Evolutionary conservation across 2,888 invertebrate species (phyloP).

Genomic region (Rhogogaster chlorosoma): DNA sequence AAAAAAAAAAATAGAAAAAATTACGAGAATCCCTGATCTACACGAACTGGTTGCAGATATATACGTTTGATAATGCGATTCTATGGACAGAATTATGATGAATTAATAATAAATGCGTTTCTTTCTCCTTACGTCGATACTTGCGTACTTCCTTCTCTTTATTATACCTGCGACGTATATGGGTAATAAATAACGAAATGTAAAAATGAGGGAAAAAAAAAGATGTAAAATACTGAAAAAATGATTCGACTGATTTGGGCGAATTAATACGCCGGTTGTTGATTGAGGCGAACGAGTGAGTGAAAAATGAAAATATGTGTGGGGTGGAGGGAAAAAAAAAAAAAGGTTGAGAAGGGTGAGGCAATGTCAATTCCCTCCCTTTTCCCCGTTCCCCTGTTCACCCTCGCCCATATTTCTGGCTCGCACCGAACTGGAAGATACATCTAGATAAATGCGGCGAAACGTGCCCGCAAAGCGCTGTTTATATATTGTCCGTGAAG

Average conservation of each 20-base stretch:
- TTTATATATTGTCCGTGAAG: conserved; percentile 27
- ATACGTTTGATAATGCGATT: not conserved
- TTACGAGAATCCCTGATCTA: not conserved
- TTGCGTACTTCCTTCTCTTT: not conserved
- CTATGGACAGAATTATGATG: not conserved
- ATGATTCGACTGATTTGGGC: conserved; percentile 23
- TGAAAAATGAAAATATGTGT: conserved; percentile 32
- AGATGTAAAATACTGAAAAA: not conserved
- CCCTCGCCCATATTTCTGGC: conserved; percentile 68
- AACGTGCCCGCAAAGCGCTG: conserved; percentile 68
- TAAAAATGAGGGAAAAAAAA: not conserved
- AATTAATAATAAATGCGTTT: not conserved
- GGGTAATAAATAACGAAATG: not conserved
- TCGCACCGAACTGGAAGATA: conserved; percentile 70
- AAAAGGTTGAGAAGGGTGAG: conserved; percentile 16
- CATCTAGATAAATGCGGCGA: conserved; percentile 76
- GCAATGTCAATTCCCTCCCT: conserved; percentile 66
- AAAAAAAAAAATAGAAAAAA: not conserved
- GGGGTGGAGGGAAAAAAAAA: too few species aligned
- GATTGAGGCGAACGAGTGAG: conserved; percentile 23
- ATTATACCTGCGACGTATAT: not conserved
- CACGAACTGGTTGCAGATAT: not conserved
- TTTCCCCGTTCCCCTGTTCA: not conserved
- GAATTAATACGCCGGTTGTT: conserved; percentile 37
- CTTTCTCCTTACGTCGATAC: not conserved